Evolutionary conservation across 2,113 vertebrate genomes (phyloP).

Genomic region (Poecilia latipinna): DNA sequence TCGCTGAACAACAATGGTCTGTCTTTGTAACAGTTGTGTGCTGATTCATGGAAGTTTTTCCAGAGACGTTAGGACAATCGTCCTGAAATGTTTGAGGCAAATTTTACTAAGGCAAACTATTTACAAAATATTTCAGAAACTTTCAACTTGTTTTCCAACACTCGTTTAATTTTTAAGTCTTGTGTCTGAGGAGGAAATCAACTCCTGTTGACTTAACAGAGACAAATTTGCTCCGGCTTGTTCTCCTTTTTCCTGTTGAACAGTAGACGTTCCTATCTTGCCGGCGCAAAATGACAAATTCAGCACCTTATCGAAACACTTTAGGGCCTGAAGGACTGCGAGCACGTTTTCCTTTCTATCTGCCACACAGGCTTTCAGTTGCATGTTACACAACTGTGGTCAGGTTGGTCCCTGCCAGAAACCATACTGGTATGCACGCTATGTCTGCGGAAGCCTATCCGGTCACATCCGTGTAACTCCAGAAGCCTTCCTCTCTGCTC

Average conservation of each 20-base stretch:
- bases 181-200: neutral
- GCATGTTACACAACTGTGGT: slow-evolving; percentile 54
- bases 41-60: neutral
- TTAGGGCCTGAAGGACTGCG: neutral
- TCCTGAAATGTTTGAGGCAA: neutral
- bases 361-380: slow-evolving; percentile 37
- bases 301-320: neutral
- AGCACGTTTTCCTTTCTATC: neutral
- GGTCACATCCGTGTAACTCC: slow-evolving; percentile 11
- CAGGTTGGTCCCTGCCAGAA: slow-evolving; percentile 42
- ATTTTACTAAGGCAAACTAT: neutral
- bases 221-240: neutral
- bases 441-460: slow-evolving; percentile 47
- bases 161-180: neutral
- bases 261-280: neutral
- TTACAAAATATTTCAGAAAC: too few species aligned
- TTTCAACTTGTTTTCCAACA: neutral
- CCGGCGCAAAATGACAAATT: neutral
- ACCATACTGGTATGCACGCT: slow-evolving; percentile 58
- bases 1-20: slow-evolving; percentile 81
- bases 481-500: slow-evolving; percentile 19
- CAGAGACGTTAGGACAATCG: neutral
- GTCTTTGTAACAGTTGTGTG: neutral
- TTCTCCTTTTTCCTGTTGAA: neutral
- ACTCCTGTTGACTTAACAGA: neutral